Evolutionary conservation across 37 sponge, comb jelly and placozoan species (phyloP), one percentile per base, ranked within the genome.

Genomic region (Lycopodina hypogea): DNA sequence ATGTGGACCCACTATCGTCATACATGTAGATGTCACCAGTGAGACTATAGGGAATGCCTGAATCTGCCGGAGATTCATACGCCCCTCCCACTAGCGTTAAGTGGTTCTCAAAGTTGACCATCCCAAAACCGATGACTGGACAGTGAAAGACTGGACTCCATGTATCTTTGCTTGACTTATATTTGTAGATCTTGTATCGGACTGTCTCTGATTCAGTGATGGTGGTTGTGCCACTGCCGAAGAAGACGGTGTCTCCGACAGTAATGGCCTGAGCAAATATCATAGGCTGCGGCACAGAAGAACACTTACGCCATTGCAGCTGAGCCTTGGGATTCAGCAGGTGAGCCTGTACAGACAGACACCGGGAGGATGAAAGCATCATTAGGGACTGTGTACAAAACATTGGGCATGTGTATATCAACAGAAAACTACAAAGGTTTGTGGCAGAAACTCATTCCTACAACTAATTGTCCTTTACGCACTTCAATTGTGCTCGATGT

Each of bases 211-310:
- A 48, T 29, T 84, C 84, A 12, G 71, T 50, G 15, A 84, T 77
- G 52, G 69, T 77, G 51, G 78, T 71, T 33, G 78, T 83, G 4
- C 83, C 83, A 67, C 83, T 83, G 36, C 83, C 83, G 42, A 83
- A 83, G 83, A 74, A 83, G 70, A 83, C 68, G 19, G 9, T 56
- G 33, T 53, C 68, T 41, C 68, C 61, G 17, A 83, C 39, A 4
- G 76, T 56, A 57, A 83, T 75, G 21, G 83, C 83, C 57, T 83
- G 83, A 59, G 59, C 83, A 83, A 83, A 83, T 33, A 83, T 58
- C 83, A 83, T 83, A 45, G 76, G 68, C 9, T 75, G 75, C 19
- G 83, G 83, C 9, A 83, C 32, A n/a, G 67, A 19, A 30, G 83
- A 30, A 68, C 75, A 75, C 68, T 74, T 55, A 17, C 45, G 42